These are phyloP conservation scores for Colossoma macropomum DNA, from an alignment of 2,113 vertebrate genomes.

Conservation along the genomic window DNA sequence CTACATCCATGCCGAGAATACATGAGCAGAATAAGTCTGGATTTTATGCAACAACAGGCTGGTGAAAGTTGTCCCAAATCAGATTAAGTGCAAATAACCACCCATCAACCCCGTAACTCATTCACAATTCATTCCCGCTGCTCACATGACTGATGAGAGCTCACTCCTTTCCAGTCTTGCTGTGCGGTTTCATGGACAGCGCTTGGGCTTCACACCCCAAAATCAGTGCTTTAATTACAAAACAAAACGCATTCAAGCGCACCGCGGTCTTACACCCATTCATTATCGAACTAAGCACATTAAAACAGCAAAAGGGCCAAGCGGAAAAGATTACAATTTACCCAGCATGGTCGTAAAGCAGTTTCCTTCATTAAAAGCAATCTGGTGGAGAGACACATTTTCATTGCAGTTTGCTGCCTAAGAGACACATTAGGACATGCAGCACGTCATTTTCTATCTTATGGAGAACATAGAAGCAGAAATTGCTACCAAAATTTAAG, in stretches of 20 bases:
- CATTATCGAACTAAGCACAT: constrained; percentile 53
- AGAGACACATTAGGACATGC: not conserved
- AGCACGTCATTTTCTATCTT: not conserved
- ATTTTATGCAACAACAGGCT: no score
- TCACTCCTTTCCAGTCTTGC: constrained; percentile 21
- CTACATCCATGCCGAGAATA: no score
- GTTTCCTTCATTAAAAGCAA: constrained; percentile 12
- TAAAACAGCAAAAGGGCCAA: constrained; percentile 20
- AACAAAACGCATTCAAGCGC: constrained; percentile 24
- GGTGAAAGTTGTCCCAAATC: not conserved
- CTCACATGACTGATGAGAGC: not conserved
- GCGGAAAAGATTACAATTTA: constrained; percentile 45
- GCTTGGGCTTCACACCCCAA: not conserved
- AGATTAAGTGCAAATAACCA: constrained; percentile 33
- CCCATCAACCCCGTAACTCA: not conserved
- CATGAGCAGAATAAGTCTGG: no score
- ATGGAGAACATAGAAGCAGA: not conserved
- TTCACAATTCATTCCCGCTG: constrained; percentile 33
- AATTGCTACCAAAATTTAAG: no score
- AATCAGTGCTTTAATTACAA: constrained; percentile 48
- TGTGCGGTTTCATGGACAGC: not conserved
- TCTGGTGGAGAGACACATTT: not conserved
- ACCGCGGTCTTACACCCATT: constrained; percentile 32
- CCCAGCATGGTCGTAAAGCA: constrained; percentile 23
- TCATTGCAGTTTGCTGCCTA: not conserved